Conservation (phyloP, 2,113 vertebrate genomes). For the Rhinolophus sinicus region DNA sequence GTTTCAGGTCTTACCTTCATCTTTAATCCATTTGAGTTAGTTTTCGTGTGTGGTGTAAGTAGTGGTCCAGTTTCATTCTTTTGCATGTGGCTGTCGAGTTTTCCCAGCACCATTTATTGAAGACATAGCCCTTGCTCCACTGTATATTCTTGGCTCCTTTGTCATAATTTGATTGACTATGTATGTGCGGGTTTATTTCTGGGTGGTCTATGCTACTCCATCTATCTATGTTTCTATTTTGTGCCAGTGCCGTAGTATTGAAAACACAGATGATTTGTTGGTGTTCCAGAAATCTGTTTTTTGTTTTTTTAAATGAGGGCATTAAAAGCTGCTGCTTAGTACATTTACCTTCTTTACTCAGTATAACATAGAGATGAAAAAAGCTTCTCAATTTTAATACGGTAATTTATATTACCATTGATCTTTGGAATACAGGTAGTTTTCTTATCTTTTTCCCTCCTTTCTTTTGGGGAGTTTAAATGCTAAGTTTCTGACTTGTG, state of each 20-base stretch:
- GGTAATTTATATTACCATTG: not conserved
- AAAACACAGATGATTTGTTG: not conserved
- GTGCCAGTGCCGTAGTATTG: not conserved
- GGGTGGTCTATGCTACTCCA: not conserved
- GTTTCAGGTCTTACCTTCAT: not conserved
- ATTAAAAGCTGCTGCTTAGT: not conserved
- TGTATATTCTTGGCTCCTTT: not conserved
- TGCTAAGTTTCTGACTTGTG: conserved; percentile 9
- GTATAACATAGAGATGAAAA: not conserved
- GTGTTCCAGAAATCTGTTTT: not conserved
- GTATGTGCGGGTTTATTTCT: not conserved
- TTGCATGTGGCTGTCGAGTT: not conserved
- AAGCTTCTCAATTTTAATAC: not conserved
- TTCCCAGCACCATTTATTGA: not conserved
- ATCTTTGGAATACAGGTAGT: not conserved
- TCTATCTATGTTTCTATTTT: not conserved
- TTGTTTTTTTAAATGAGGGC: not conserved
- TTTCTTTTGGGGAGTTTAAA: not conserved
- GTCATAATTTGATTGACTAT: not conserved
- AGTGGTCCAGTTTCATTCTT: not conserved
- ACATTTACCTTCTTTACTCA: not conserved
- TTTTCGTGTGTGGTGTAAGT: not conserved
- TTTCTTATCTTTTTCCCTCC: not conserved
- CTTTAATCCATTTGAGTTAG: not conserved
- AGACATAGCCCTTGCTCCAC: not conserved